Evolutionary conservation across 1,140 invertebrate species (phyloP).

Genomic region (Paraescarpia echinospica): DNA sequence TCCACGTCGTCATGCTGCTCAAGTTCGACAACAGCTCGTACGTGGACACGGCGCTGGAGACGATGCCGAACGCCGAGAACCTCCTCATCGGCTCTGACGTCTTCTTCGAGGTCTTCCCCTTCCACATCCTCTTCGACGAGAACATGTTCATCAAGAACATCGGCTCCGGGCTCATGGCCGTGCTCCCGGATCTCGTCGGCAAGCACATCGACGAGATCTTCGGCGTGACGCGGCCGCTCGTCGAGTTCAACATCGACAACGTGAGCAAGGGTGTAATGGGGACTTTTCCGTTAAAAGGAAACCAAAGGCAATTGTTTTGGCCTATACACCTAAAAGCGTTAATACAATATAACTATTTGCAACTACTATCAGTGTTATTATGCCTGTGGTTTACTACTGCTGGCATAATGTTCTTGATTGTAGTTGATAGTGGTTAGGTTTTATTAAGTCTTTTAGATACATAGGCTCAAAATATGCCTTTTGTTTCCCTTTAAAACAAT

Average conservation of each 20-base stretch:
- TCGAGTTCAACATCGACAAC: conserved; percentile 88
- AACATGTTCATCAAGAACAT: conserved; percentile 83
- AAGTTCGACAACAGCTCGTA: conserved; percentile 88
- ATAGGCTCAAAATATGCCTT: too few relatives aligned
- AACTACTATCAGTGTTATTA: too few relatives aligned
- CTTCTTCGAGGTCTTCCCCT: conserved; percentile 96
- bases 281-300: too few relatives aligned
- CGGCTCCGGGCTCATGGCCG: conserved; percentile 86
- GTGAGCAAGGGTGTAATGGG: conserved; percentile 70
- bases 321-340: too few relatives aligned
- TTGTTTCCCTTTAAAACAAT: too few relatives aligned
- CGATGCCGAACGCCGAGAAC: conserved; percentile 82
- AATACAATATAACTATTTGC: too few relatives aligned
- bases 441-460: too few relatives aligned
- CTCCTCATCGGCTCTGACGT: conserved; percentile 83
- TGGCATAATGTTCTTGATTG: too few relatives aligned
- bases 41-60: conserved; percentile 57
- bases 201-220: conserved; percentile 82
- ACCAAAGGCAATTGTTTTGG: too few relatives aligned
- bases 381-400: too few relatives aligned
- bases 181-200: conserved; percentile 71
- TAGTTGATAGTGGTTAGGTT: too few relatives aligned
- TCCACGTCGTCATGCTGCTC: conserved; percentile 86
- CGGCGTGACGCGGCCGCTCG: conserved; percentile 82
- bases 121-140: conserved; percentile 94